These are phyloP conservation scores for Sebastes taczanowskii DNA, from an alignment of 2,797 vertebrate genomes.

Conservation along the genomic window DNA sequence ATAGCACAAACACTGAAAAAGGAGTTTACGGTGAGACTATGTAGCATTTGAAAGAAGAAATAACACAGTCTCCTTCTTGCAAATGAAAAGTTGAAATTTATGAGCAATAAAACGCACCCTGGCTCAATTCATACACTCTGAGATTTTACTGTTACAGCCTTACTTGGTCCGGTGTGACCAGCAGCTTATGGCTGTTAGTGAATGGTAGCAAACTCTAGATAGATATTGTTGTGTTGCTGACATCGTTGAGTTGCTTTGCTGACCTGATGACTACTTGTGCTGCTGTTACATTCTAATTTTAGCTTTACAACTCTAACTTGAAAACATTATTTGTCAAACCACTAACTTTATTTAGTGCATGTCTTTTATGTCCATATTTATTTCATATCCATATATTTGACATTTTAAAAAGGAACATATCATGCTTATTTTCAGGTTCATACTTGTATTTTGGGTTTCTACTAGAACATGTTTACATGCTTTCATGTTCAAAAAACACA, in stretches of 20 bases:
- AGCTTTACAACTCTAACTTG: not conserved
- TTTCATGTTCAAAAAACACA: not conserved
- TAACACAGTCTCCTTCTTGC: not conserved
- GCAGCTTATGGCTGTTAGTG: not conserved
- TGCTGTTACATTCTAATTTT: not conserved
- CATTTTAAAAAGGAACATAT: not conserved
- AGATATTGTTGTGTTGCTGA: not conserved
- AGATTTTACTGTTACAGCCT: not conserved
- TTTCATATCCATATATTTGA: not conserved
- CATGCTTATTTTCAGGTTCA: not conserved
- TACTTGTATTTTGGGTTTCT: not conserved
- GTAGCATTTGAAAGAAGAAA: slow-evolving; percentile 11
- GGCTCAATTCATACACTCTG: not conserved
- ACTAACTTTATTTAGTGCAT: not conserved
- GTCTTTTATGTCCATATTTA: not conserved
- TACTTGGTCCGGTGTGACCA: not conserved
- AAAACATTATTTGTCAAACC: not conserved
- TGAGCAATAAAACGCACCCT: slow-evolving; percentile 1
- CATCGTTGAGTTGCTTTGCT: not conserved
- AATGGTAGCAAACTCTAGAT: not conserved
- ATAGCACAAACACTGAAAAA: slow-evolving; percentile 28
- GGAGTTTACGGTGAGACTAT: slow-evolving; percentile 8
- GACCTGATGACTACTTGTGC: not conserved
- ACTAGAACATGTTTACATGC: no score
- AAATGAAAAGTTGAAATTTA: slow-evolving; percentile 29